Percentiles rank a stretch among this genome's conserved stretches.
These are phyloP conservation scores for Antheraea pernyi DNA, from an alignment of 1,140 invertebrate species.

Conservation along the genomic window DNA sequence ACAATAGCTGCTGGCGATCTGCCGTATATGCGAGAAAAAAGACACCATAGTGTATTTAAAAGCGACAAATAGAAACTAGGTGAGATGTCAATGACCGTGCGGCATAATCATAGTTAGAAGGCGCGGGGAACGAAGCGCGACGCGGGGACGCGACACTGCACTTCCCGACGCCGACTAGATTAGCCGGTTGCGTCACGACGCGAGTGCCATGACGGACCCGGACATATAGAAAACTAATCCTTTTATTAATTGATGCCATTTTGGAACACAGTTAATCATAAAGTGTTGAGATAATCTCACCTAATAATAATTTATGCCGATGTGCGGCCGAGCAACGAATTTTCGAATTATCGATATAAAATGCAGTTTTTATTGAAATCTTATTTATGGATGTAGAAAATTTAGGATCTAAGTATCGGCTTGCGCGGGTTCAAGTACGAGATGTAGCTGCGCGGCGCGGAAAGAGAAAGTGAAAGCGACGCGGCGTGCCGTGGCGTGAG, in stretches of 20 bases:
- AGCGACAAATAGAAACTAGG: constrained; percentile 75
- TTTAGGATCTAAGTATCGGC: constrained; percentile 53
- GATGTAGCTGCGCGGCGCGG: constrained; percentile 57
- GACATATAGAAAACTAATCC: constrained; percentile 58
- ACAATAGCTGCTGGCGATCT: constrained; percentile 33
- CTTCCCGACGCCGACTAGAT: constrained; percentile 78
- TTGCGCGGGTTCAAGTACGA: constrained; percentile 45
- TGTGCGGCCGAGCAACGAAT: background rate
- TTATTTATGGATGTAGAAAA: constrained; percentile 39
- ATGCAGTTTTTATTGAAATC: background rate
- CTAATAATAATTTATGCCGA: background rate
- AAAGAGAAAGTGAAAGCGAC: constrained; percentile 74
- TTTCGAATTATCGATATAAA: background rate
- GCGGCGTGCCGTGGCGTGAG: constrained; percentile 51
- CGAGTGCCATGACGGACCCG: constrained; percentile 47
- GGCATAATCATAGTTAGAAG: constrained; percentile 62
- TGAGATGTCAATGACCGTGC: constrained; percentile 77
- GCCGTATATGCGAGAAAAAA: constrained; percentile 41
- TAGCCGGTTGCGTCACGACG: constrained; percentile 75
- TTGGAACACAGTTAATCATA: constrained; percentile 13
- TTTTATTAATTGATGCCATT: constrained; percentile 40
- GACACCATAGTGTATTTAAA: constrained; percentile 61
- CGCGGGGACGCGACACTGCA: constrained; percentile 77
- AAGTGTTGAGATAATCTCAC: background rate
- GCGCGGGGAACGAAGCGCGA: constrained; percentile 52